Percentiles rank a stretch among this genome's conserved stretches.
Conservation (phyloP, 2,113 vertebrate genomes). For the Elaphurus davidianus region DNA sequence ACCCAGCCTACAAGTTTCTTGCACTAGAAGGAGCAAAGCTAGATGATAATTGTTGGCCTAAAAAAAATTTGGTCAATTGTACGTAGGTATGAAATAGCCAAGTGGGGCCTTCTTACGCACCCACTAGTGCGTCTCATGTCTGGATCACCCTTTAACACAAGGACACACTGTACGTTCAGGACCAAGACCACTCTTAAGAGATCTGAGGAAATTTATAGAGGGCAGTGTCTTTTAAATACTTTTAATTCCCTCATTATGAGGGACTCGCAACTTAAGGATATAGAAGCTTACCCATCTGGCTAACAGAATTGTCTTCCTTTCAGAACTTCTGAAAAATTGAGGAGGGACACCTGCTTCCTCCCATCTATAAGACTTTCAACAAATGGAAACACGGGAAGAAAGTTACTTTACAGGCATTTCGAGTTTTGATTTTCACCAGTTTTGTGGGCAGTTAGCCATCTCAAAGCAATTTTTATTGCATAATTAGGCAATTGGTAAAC, state of each 20-base stretch:
- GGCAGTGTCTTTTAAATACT: constrained; percentile 42
- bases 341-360: constrained; percentile 58
- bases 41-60: constrained; percentile 65
- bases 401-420: constrained; percentile 25
- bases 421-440: constrained; percentile 44
- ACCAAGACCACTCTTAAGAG: not conserved
- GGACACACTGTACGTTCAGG: not conserved
- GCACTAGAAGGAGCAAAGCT: constrained; percentile 80
- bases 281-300: constrained; percentile 63
- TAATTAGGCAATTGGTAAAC: constrained; percentile 63
- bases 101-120: constrained; percentile 62
- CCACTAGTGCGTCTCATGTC: constrained; percentile 63
- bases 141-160: constrained; percentile 70
- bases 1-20: constrained; percentile 79
- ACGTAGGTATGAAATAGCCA: constrained; percentile 69
- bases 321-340: constrained; percentile 57
- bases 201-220: not conserved
- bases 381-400: constrained; percentile 31
- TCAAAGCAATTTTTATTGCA: constrained; percentile 63
- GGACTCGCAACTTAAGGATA: constrained; percentile 31
- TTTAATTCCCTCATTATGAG: constrained; percentile 51
- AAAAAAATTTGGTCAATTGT: constrained; percentile 70
- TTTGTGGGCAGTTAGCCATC: constrained; percentile 56
- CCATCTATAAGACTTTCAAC: constrained; percentile 54
- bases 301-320: constrained; percentile 66